These are phyloP conservation scores for Cirrhinus molitorella DNA, from an alignment of 2,797 vertebrate genomes.

Conservation along the genomic window DNA sequence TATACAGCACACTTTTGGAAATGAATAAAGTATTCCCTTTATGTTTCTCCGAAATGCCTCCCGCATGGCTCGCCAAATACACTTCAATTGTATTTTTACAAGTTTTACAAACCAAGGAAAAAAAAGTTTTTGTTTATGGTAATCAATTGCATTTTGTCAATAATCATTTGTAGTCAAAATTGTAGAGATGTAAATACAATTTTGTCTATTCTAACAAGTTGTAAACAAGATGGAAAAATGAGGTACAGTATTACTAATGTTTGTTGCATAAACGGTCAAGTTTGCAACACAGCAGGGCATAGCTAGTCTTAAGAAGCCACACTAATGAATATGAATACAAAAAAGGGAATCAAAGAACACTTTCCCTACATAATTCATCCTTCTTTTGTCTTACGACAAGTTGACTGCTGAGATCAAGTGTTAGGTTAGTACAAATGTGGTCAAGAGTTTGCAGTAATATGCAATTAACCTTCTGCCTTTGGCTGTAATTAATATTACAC, in stretches of 20 bases:
- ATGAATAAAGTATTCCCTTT: not conserved
- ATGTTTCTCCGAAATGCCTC: not conserved
- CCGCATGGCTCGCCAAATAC: not conserved
- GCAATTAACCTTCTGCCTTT: constrained; percentile 68
- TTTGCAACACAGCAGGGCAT: not conserved
- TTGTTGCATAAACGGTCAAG: not conserved
- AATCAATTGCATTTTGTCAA: not conserved
- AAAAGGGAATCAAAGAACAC: constrained; percentile 8
- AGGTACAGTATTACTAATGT: not conserved
- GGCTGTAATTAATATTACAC: constrained; percentile 66
- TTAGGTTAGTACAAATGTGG: constrained; percentile 55
- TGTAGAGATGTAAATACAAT: not conserved
- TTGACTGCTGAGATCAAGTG: constrained; percentile 22
- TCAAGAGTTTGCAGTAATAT: constrained; percentile 62
- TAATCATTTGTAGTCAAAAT: not conserved
- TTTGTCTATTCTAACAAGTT: not conserved
- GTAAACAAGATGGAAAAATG: not conserved
- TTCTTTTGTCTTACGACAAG: constrained; percentile 26
- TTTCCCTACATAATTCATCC: not conserved
- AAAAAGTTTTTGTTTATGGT: not conserved
- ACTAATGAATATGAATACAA: constrained; percentile 6
- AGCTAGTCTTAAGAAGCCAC: not conserved
- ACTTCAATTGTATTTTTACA: not conserved
- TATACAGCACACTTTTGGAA: not conserved
- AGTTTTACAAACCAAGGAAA: not conserved